Conservation (phyloP, 2,888 invertebrate species). For the Standfussiana lucernea region DNA sequence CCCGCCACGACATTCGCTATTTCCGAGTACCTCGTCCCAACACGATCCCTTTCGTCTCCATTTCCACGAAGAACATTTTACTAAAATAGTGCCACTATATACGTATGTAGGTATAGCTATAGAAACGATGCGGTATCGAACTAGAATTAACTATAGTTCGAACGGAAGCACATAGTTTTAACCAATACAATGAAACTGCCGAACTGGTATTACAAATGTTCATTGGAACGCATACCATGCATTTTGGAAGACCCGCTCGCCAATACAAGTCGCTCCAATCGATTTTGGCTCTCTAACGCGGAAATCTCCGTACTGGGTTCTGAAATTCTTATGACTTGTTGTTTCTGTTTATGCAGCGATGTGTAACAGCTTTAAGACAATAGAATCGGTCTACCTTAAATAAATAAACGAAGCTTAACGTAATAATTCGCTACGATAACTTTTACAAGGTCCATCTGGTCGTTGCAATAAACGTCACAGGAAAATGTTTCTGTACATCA, state of each 20-base stretch:
- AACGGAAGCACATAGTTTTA: slow-evolving; percentile 70
- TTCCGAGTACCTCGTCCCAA: slow-evolving; percentile 32
- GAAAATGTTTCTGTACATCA: background rate
- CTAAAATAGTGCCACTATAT: slow-evolving; percentile 35
- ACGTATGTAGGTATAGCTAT: background rate
- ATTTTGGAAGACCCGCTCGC: slow-evolving; percentile 71
- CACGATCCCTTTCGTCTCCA: slow-evolving; percentile 20
- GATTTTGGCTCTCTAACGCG: slow-evolving; percentile 50
- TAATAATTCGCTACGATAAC: background rate
- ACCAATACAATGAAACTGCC: slow-evolving; percentile 71
- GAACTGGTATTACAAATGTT: slow-evolving; percentile 68
- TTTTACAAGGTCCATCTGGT: background rate
- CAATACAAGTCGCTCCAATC: slow-evolving; percentile 69
- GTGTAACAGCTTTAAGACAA: slow-evolving; percentile 6
- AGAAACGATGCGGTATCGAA: slow-evolving; percentile 19
- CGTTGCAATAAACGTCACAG: background rate
- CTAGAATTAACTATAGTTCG: slow-evolving; percentile 45
- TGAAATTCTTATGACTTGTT: slow-evolving; percentile 57
- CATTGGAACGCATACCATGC: slow-evolving; percentile 74
- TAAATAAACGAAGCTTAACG: background rate
- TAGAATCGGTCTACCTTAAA: background rate
- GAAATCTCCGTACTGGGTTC: slow-evolving; percentile 38
- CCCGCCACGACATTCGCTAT: slow-evolving; percentile 5
- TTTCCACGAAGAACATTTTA: slow-evolving; percentile 26
- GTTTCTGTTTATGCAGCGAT: slow-evolving; percentile 25